Base-by-base conservation (phyloP, 2,113 vertebrate species). In the Hystrix brachyura region DNA sequence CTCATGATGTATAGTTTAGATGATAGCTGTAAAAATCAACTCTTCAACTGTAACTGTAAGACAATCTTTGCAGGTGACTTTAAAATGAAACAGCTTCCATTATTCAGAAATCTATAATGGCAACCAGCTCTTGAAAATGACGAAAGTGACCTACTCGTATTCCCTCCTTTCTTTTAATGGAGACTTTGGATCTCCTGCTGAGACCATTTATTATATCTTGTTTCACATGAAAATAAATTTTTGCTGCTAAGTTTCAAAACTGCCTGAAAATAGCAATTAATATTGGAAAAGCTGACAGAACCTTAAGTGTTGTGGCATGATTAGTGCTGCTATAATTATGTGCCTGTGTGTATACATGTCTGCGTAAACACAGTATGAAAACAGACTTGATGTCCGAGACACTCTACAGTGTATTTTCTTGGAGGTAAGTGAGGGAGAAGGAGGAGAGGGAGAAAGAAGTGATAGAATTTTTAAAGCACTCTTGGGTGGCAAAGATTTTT, bases 181-280 rank as follows among this genome's bases (percentile, higher is more conserved):
- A 93, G 82, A 92, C 92, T 85, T 95, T 46, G n/a, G 86, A 34
- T 95, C 51, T 86, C 94, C 96, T 93, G 91, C 94, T 83, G 89
- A 94, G 96, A 94, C 91, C 90, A 29, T 27, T 25, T 94, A 90
- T 97, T 95, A 90, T 98, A 97, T 97, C 95, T 83, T 80, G 95
- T 98, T 96, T 96, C 97, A 95, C 69, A 84, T 94, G 86, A 96
- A 97, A 97, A 96, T 95, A 91, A 96, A 91, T 96, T 98, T 98
- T 96, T 95, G 86, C 89, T 88, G 89, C 89, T 96, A 98, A 96
- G 97, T 97, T 98, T 97, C 93, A 96, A 98, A 97, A 95, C 59
- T 6, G n/a, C 91, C 94, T 97, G 91, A 96, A 98, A 97, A 98
- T 90, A 97, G 94, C 96, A 96, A 96, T 98, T 97, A 95, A 97